phyloP scores from a whole-genome alignment of 2,888 invertebrate genomes.

The Gandaritis pyraliata region DNA sequence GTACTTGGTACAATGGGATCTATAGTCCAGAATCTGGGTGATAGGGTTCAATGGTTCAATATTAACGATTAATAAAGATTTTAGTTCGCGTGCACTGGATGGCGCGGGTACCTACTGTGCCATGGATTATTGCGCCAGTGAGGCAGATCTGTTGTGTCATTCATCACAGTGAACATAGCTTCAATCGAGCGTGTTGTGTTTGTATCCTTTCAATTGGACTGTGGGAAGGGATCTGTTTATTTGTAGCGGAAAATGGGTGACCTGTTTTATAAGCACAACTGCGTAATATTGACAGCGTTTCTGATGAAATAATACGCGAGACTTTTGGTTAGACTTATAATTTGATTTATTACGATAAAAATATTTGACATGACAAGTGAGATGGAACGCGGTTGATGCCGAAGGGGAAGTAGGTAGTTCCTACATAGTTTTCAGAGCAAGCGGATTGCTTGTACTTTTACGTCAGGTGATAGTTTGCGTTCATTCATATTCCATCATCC shows the following conservation, averaged over 20 bases:
- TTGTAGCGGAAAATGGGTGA: not conserved
- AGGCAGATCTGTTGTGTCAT: slow-evolving; percentile 5
- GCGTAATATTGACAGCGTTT: not conserved
- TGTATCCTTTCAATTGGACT: slow-evolving; percentile 24
- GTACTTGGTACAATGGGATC: slow-evolving; percentile 54
- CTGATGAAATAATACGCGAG: too few species aligned
- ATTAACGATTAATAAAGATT: slow-evolving; percentile 33
- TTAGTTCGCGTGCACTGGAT: slow-evolving; percentile 35
- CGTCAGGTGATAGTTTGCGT: too few species aligned
- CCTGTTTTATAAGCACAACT: not conserved
- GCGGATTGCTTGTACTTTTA: too few species aligned
- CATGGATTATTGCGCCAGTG: slow-evolving; percentile 6
- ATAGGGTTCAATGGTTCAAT: slow-evolving; percentile 36
- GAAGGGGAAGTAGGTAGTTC: too few species aligned
- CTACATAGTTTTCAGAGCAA: too few species aligned
- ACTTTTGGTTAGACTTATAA: too few species aligned
- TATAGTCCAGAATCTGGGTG: slow-evolving; percentile 44
- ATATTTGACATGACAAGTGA: too few species aligned
- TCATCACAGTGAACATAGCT: slow-evolving; percentile 24
- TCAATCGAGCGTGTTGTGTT: slow-evolving; percentile 23
- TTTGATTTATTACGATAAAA: too few species aligned
- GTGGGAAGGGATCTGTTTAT: slow-evolving; percentile 11
- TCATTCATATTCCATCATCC: too few species aligned
- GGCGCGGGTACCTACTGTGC: not conserved
- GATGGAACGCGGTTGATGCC: too few species aligned